Base-by-base conservation (phyloP, 2,888 invertebrate species). In the Papilio protenor region DNA sequence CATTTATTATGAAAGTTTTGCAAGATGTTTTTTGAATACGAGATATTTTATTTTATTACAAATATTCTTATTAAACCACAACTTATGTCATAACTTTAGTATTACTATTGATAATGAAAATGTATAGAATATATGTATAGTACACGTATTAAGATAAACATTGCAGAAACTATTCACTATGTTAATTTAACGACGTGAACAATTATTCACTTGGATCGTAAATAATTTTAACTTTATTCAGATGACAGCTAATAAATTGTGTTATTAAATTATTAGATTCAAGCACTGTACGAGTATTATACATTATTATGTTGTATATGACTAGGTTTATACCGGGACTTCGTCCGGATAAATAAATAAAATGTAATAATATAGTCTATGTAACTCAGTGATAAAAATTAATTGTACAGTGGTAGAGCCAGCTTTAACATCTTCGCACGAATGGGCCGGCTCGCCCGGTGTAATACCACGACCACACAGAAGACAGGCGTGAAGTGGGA, bases 121-220 rank as follows among this genome's bases (percentile, higher is more conserved):
- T 69, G 12, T 1, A 66, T 40, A 66, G 21, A n/a, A 6, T 45
- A 3, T 45, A 33, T 4, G 12, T 45, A 27, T 61, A 16, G 16
- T 61, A 64, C 18, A 69, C 14, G 66, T n/a, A 66, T 66, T 66
- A 69, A 69, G 21, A 69, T 45, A 66, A 66, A 52, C 64, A 52
- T 66, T 74, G 72, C 72, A 64, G 47, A 47, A 64, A 75, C 52
- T 66, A 52, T 75, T 66, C 27, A 66, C 66, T 75, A 75, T 75
- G 75, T 40, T 52, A 75, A 75, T 75, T 55, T 27, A 40, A 75
- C 27, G 49, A 76, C 71, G 27, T 27, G 47, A 47, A 49, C 14
- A 71, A 76, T 71, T 76, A 76, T 49, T 61, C 76, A 76, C 4
- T 71, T 76, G 21, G 76, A 49, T 59, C 70, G 59, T 59, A 71